Conservation (phyloP, 2,113 vertebrate species). For the Rhinoptilus africanus region DNA sequence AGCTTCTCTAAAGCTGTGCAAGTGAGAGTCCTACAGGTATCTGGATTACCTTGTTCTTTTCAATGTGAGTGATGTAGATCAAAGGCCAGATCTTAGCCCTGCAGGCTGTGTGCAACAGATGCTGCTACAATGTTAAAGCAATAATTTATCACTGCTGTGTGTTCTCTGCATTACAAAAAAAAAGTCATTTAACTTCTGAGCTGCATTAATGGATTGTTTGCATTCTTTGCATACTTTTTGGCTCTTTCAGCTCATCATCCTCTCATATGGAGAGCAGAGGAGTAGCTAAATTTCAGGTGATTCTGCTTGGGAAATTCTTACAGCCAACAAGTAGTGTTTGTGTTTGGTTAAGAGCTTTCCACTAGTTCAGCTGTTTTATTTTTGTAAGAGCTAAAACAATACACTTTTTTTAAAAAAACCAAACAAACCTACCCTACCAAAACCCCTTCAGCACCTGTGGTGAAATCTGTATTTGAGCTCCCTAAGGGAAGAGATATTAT, state of each 20-base stretch:
- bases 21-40: neutral
- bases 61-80: neutral
- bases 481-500: neutral
- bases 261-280: neutral
- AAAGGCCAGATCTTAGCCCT: neutral
- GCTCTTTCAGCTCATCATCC: neutral
- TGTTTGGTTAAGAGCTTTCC: neutral
- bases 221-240: neutral
- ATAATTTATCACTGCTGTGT: constrained; percentile 18
- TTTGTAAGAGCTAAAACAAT: neutral
- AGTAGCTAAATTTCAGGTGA: neutral
- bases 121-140: neutral
- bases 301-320: neutral
- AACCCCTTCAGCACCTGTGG: neutral
- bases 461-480: neutral
- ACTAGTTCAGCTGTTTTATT: neutral
- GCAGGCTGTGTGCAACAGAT: constrained; percentile 30
- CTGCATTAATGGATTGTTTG: neutral
- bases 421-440: neutral
- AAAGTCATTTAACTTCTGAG: neutral
- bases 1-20: neutral
- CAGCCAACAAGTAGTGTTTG: neutral
- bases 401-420: neutral
- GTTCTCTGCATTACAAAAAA: neutral
- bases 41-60: neutral